Evolutionary conservation across 2,113 vertebrate species (phyloP), one percentile per base, ranked within the genome.

Genomic region (Microtus montanus): DNA sequence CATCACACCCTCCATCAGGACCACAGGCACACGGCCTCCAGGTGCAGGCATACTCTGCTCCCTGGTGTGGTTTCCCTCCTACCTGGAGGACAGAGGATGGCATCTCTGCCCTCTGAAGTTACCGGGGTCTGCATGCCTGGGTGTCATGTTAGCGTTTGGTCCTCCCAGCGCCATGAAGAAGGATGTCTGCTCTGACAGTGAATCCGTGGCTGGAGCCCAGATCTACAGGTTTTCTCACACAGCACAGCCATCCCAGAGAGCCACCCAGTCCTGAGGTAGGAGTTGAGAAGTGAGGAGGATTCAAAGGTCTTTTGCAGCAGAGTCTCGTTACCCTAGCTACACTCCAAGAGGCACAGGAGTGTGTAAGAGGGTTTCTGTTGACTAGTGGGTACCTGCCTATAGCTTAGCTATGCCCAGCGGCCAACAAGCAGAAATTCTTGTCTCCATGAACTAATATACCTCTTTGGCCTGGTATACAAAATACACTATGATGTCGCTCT

Each of bases 161-260:
- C n/a, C 14, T 26, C n/a, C n/a, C 52, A 61, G n/a, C 58, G 41
- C 41, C 58, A 17, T 63, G 24, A 63, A 41, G 54, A n/a, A 82
- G 35, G 3, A 10, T 58, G 52, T 83, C 54, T 28, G 24, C 80
- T 83, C 58, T 44, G 38, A 64, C 28, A 3, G 58, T 30, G n/a
- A 14, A 9, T 22, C 24, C 14, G 24, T 17, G 7, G 58, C 0
- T 0, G 33, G 24, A 35, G 38, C 38, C 47, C 4, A 7, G 7
- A 26, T 74, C 2, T 0, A 26, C 44, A 7, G 14, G 47, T 44
- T 26, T 80, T 73, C 44, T 15, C 58, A 7, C 17, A 74, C 79
- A 41, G 33, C n/a, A 13, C 5, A 7, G 73, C 61, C 71, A 17
- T 19, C 52, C n/a, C 4, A 49, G 38, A 30, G 22, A 71, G 54